A percentile compares a stretch with the other conserved stretches of the same genome.
phyloP scores from a whole-genome alignment of 2,113 vertebrate genomes.

The Empidonax alnorum region DNA sequence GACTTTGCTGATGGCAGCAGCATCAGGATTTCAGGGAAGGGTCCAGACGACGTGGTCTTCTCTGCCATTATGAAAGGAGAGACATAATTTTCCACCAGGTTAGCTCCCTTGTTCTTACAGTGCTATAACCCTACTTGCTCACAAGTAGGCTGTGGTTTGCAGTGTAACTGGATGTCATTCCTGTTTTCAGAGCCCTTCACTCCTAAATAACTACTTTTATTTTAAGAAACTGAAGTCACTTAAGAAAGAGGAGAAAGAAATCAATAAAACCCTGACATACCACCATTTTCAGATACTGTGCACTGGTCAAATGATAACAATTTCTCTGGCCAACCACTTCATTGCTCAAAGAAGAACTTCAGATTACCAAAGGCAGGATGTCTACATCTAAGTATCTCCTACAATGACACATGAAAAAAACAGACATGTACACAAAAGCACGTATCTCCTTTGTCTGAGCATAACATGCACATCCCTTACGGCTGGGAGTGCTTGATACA shows the following conservation, averaged over 20 bases:
- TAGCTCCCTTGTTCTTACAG: neutral
- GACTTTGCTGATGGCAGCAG: neutral
- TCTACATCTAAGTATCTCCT: neutral
- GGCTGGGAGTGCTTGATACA: neutral
- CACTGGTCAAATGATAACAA: neutral
- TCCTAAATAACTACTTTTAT: neutral
- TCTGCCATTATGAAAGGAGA: neutral
- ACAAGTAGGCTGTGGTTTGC: neutral
- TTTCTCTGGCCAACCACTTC: neutral
- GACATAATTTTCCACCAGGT: neutral
- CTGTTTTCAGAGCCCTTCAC: neutral
- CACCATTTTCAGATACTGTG: neutral
- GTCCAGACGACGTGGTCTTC: neutral
- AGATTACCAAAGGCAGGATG: neutral
- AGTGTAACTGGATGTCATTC: neutral
- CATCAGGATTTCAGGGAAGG: neutral
- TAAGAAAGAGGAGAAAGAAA: neutral
- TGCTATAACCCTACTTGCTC: accelerated
- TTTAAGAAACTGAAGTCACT: neutral
- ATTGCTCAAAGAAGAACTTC: neutral
- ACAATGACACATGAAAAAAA: neutral
- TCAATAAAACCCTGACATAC: neutral
- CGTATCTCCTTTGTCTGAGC: neutral
- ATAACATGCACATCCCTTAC: neutral
- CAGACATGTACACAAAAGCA: neutral